Conservation (phyloP, 2,113 vertebrate species). For the Poecile atricapillus region DNA sequence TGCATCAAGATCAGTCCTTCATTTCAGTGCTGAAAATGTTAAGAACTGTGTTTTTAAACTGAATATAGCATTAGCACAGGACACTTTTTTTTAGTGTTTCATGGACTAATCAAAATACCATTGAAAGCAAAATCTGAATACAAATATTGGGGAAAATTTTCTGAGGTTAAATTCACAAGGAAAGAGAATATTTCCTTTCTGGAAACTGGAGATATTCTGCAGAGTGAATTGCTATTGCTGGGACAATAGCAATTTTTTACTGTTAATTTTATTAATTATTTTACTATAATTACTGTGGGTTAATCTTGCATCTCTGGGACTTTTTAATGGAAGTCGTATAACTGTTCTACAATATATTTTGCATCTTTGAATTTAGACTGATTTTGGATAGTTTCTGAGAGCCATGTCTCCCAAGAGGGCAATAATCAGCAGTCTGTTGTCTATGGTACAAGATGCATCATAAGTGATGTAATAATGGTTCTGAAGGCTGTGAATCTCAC, state of each 20-base stretch:
- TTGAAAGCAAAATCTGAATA: not conserved
- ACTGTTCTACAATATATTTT: not conserved
- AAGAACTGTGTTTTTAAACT: not conserved
- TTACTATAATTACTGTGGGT: not conserved
- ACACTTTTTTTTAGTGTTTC: not conserved
- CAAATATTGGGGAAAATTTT: not conserved
- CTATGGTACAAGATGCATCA: not conserved
- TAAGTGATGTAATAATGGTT: not conserved
- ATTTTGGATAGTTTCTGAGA: not conserved
- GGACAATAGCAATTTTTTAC: not conserved
- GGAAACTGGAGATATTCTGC: not conserved
- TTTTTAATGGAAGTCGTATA: accelerated
- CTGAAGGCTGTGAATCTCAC: not conserved
- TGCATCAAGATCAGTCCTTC: not conserved
- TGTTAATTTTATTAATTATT: too few species aligned
- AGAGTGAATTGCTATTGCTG: not conserved
- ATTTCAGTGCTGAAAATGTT: not conserved
- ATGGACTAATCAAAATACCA: not conserved
- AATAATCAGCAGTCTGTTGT: not conserved
- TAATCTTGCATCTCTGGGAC: not conserved
- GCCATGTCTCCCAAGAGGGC: not conserved
- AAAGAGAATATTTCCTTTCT: not conserved
- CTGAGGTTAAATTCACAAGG: not conserved
- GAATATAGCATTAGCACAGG: not conserved
- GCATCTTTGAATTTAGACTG: not conserved